phyloP scores from a whole-genome alignment of 2,113 vertebrate species.

The Lamprologus tigripictilis region DNA sequence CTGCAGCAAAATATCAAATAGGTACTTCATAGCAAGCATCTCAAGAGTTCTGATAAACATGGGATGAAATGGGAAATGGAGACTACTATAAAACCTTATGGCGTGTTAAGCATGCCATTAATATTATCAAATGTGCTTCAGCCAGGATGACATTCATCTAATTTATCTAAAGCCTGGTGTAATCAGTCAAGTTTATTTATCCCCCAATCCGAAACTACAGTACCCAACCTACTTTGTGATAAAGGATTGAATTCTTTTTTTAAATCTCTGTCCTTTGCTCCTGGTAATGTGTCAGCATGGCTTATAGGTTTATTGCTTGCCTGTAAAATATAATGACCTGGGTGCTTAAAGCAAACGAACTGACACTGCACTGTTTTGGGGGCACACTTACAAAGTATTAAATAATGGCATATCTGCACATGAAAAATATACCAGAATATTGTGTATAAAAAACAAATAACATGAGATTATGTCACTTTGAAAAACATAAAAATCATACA shows the following conservation, averaged over 20 bases:
- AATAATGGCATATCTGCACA: neutral
- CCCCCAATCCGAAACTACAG: neutral
- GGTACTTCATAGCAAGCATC: neutral
- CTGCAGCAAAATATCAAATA: neutral
- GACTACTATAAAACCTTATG: neutral
- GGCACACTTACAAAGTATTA: neutral
- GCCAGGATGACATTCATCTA: neutral
- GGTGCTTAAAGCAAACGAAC: conserved; percentile 4
- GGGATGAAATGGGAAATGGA: neutral
- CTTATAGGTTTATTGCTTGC: conserved; percentile 12
- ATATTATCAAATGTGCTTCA: neutral
- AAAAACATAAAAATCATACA: neutral
- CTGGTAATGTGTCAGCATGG: neutral
- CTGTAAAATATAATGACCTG: conserved; percentile 7
- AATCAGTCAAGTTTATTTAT: neutral
- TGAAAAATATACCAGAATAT: neutral
- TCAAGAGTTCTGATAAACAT: neutral
- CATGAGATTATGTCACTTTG: neutral
- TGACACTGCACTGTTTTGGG: neutral
- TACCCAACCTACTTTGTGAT: neutral
- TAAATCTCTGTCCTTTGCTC: neutral
- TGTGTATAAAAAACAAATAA: neutral
- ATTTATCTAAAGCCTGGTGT: neutral
- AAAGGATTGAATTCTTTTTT: neutral
- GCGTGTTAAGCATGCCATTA: neutral